Evolutionary conservation across 2,888 invertebrate species (phyloP).

Genomic region (Kuschelorhynchus macadamiae): DNA sequence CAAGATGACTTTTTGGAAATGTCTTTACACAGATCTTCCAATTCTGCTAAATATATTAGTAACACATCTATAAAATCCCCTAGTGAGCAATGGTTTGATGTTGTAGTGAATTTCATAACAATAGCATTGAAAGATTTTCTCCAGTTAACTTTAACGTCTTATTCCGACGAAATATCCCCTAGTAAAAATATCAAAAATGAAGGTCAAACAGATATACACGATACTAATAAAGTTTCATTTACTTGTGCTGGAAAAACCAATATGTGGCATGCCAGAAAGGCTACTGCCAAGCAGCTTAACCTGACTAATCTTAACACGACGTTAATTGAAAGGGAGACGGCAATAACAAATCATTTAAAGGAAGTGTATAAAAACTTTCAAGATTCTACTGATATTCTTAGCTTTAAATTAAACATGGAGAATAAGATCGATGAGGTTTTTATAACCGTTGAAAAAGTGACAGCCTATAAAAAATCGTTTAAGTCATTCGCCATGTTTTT

Average conservation of each 20-base stretch:
- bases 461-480: conserved; percentile 60
- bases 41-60: conserved; percentile 38
- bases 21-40: conserved; percentile 37
- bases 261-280: conserved; percentile 64
- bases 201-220: conserved; percentile 64
- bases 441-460: conserved; percentile 56
- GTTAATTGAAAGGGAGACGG: conserved; percentile 64
- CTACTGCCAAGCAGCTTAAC: conserved; percentile 53
- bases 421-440: conserved; percentile 55
- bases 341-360: conserved; percentile 62
- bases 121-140: conserved; percentile 53
- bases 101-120: conserved; percentile 45
- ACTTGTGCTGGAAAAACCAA: conserved; percentile 55
- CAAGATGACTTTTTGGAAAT: conserved; percentile 43
- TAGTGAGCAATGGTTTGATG: conserved; percentile 48
- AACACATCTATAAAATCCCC: conserved; percentile 19
- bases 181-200: conserved; percentile 64
- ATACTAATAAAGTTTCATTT: conserved; percentile 59
- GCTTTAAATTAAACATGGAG: conserved; percentile 61
- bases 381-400: conserved; percentile 55
- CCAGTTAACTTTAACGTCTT: conserved; percentile 55
- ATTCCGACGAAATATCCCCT: conserved; percentile 51
- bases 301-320: conserved; percentile 52
- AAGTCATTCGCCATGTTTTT: conserved; percentile 60
- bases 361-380: conserved; percentile 51